Percentiles rank a stretch among this genome's conserved stretches.
Evolutionary conservation across 2,797 vertebrate genomes (phyloP).

Genomic region (Poecilia wingei): DNA sequence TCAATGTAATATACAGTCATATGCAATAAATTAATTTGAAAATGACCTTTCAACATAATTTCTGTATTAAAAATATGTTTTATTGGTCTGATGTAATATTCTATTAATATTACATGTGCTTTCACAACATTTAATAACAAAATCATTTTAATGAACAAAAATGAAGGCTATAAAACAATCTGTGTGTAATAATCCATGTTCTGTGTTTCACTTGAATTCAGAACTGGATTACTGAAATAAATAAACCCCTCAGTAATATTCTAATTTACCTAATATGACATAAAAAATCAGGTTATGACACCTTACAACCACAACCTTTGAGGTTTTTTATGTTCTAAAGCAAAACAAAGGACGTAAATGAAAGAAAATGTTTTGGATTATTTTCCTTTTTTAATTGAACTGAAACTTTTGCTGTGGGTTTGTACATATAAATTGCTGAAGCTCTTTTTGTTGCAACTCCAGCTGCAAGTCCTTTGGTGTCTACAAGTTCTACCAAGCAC

Average conservation of each 20-base stretch:
- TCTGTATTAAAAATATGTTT: background rate
- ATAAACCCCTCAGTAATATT: background rate
- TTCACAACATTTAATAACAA: background rate
- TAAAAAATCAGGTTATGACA: background rate
- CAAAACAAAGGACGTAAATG: background rate
- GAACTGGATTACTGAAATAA: background rate
- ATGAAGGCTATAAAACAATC: background rate
- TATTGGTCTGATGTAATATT: background rate
- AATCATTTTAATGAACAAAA: no score
- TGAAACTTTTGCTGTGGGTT: background rate
- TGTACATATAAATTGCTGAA: background rate
- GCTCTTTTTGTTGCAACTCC: background rate
- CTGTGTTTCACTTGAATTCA: no score
- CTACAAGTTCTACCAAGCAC: background rate
- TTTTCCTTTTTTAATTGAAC: background rate
- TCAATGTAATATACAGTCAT: background rate
- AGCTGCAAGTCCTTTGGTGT: background rate
- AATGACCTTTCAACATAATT: background rate
- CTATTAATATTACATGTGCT: background rate
- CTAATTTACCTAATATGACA: background rate
- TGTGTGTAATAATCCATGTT: background rate
- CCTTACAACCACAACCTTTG: background rate
- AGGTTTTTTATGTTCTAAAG: background rate
- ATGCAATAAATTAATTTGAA: background rate
- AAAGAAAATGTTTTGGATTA: background rate